Percentiles rank a stretch among this genome's conserved stretches.
These are phyloP conservation scores for Polydrusus cervinus DNA, from an alignment of 2,888 invertebrate genomes.

Conservation along the genomic window DNA sequence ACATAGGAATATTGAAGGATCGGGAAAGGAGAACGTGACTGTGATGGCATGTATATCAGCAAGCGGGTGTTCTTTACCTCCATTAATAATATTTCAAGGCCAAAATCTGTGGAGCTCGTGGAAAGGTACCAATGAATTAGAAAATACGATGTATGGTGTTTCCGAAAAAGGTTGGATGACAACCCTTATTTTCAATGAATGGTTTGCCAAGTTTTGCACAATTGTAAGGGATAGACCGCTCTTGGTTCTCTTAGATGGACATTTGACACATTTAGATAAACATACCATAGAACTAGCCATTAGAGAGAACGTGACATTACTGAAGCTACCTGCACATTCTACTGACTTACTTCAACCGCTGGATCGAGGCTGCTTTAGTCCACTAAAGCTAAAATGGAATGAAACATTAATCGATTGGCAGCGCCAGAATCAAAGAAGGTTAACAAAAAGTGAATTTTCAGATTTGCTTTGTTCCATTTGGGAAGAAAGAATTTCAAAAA, in stretches of 20 bases:
- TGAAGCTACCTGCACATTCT: slow-evolving; percentile 16
- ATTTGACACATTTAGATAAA: slow-evolving; percentile 54
- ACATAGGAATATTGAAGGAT: slow-evolving; percentile 49
- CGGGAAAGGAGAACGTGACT: slow-evolving; percentile 46
- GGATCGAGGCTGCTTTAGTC: slow-evolving; percentile 54
- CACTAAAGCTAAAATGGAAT: too few species aligned
- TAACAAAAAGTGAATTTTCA: too few species aligned
- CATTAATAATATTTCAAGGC: slow-evolving; percentile 19
- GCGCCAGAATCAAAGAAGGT: too few species aligned
- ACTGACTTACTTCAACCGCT: slow-evolving; percentile 46
- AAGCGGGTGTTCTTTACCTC: slow-evolving; percentile 35
- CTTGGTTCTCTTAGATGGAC: slow-evolving; percentile 55
- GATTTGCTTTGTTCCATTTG: too few species aligned
- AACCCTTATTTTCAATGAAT: slow-evolving; percentile 52
- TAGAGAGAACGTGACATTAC: slow-evolving; percentile 35
- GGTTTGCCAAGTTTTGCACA: slow-evolving; percentile 54
- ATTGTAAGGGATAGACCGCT: slow-evolving; percentile 53
- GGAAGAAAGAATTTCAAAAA: too few species aligned
- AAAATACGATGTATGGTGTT: slow-evolving; percentile 50
- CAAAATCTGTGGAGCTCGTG: slow-evolving; percentile 52
- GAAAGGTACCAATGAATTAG: slow-evolving; percentile 53
- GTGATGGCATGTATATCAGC: slow-evolving; percentile 47
- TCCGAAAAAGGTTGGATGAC: slow-evolving; percentile 57
- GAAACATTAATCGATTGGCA: too few species aligned
- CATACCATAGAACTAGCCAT: slow-evolving; percentile 50